These are phyloP conservation scores for Zygogramma bicolorata DNA, from an alignment of 2,888 invertebrate species.

Conservation along the genomic window DNA sequence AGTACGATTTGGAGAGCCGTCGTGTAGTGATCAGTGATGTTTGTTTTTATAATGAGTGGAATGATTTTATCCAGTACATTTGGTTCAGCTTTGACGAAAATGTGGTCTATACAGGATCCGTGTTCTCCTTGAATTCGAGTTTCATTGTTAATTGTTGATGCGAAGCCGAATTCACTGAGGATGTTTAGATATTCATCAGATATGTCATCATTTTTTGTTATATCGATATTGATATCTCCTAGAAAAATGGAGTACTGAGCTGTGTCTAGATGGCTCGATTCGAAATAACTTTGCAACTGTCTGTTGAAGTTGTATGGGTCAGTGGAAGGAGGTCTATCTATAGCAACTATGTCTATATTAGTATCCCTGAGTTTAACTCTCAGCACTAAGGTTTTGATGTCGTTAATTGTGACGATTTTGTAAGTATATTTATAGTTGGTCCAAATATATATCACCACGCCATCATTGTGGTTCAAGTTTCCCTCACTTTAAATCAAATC, in stretches of 20 bases:
- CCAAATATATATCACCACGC: not conserved
- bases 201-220: no score
- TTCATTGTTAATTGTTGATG: no score
- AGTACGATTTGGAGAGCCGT: no score
- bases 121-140: no score
- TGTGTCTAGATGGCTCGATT: not conserved
- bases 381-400: not conserved
- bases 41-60: no score
- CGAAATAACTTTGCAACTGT: not conserved
- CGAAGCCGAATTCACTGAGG: no score
- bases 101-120: no score
- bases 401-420: not conserved
- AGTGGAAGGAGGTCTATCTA: not conserved
- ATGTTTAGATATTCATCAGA: no score
- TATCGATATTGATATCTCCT: not conserved
- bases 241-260: not conserved
- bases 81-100: no score
- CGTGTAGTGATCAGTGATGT: no score
- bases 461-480: not conserved
- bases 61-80: not conserved
- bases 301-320: not conserved
- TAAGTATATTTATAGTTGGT: not conserved
- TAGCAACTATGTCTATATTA: not conserved
- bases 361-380: not conserved
- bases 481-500: not conserved